phyloP scores from a whole-genome alignment of 2,113 vertebrate species.

The Heteronetta atricapilla region DNA sequence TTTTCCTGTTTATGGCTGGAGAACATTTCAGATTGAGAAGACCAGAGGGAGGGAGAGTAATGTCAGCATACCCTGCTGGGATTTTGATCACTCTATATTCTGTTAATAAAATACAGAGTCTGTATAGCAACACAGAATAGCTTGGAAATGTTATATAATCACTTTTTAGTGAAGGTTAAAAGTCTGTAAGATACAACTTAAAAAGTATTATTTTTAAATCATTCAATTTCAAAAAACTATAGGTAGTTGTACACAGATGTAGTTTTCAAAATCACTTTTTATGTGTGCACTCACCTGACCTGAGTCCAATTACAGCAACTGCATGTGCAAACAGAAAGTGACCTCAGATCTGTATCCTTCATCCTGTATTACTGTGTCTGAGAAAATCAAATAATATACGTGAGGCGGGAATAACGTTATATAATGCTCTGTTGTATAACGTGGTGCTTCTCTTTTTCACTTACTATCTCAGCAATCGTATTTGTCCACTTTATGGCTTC shows the following conservation, averaged over 20 bases:
- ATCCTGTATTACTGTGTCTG: neutral
- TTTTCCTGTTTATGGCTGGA: slow-evolving; percentile 50
- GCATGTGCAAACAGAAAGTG: neutral
- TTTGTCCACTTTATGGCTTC: neutral
- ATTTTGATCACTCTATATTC: slow-evolving; percentile 41
- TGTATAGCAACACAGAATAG: slow-evolving; percentile 32
- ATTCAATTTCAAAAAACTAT: slow-evolving; percentile 1
- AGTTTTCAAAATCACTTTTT: neutral
- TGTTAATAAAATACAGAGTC: slow-evolving; percentile 40
- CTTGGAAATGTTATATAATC: slow-evolving; percentile 40
- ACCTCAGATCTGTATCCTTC: neutral
- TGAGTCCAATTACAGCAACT: neutral
- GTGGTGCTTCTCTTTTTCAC: neutral
- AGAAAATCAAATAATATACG: neutral
- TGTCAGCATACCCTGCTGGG: slow-evolving; percentile 23
- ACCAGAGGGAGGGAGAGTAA: slow-evolving; percentile 43
- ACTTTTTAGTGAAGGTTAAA: neutral
- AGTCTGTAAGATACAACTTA: neutral
- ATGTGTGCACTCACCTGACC: neutral
- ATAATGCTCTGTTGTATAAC: neutral
- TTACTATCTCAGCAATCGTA: neutral
- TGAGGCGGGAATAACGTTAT: neutral
- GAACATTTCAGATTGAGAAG: slow-evolving; percentile 11
- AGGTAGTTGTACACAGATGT: neutral
- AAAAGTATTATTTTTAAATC: neutral